Evolutionary conservation across 92 coral and sea anemone genomes (phyloP), one percentile per base, ranked within the genome.

Genomic region (Hydrozoanthus gracilis): DNA sequence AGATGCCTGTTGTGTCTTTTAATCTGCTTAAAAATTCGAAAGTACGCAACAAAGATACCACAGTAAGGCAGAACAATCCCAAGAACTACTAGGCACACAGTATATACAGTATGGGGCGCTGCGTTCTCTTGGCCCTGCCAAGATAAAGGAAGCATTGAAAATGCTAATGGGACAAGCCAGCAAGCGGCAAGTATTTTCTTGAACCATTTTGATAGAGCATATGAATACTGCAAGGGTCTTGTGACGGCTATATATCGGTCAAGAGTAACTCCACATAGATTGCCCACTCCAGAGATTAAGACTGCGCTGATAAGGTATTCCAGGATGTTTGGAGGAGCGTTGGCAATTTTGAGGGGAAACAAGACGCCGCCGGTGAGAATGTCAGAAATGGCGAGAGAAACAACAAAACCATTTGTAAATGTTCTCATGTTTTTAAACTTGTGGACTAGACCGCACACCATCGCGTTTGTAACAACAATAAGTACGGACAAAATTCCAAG

Each of bases 211-310:
- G 85, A 80, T 6, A 45, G n/a, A 46, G 51, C 47, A 39, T 80
- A 80, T 7, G 85, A 64, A 62, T 80, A 80, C 4, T 80, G 74
- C 13, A 80, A 20, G 5, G 85, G 85, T 65, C 85, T 80, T 65
- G 85, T 80, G 51, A 80, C 85, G 8, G 85, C 85, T 0, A 80
- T 20, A 49, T 47, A 80, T 48, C 85, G 46, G 15, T 80, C 85
- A 11, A 80, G 54, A 12, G 85, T 80, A 7, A 80, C 85, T 80
- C 74, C 85, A 27, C 85, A 80, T 35, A 80, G 18, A 62, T 65
- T 80, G 5, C 85, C 85, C 16, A 80, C 75, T 12, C 85, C 85
- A 80, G 75, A 65, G 39, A 65, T 80, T 6, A 80, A 20, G 14
- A 65, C 47, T 64, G 60, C 73, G 47, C 85, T 80, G 6, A 49